Base-by-base conservation (phyloP, 2,888 invertebrate species). In the Piscicola geometra region DNA sequence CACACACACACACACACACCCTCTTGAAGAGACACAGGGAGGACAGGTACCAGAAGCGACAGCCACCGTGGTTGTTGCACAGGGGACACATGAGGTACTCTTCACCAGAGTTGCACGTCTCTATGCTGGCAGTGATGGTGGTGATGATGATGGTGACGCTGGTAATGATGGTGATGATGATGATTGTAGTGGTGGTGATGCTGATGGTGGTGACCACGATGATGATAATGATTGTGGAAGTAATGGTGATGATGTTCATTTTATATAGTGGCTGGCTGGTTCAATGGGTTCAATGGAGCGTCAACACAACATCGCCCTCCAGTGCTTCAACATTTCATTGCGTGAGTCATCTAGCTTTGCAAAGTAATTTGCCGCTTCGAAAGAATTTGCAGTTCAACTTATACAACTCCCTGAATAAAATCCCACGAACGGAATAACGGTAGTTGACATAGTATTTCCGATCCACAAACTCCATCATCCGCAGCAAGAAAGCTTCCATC, bases 51-150 rank as follows among this genome's bases (percentile, higher is more conserved):
- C 88, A 88, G 81, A 86, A 88, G n/a, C 84, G 82, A 81, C 88
- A 88, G 52, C 87, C 87, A 52, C 86, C 84, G 32, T 85, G 82
- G 79, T 87, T 86, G 79, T 88, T 88, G 82, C 88, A 88, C 12
- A 87, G 81, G 0, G 88, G 88, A 80, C 88, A 89, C 89, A 89
- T 89, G 76, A 84, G 85, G 80, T 85, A 87, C 3, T 82, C 79
- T n/a, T 84, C 77, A 5, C 82, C 84, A 79, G 86, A 86, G 30
- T 84, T 81, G 81, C 88, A 89, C 21, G 88, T 84, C 79, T 88
- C 88, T 71, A 84, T 81, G n/a, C 85, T 85, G 80, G 15, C 80
- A 78, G 21, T 3, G 28, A n/a, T n/a, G 1, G 32, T 69, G 30
- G 35, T 15, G 64, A 64, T 2, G 36, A 68, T 12, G 52, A 18